A percentile compares a stretch with the other conserved stretches of the same genome.
Conservation (phyloP, 1,140 invertebrate species). For the Ooceraea biroi region DNA sequence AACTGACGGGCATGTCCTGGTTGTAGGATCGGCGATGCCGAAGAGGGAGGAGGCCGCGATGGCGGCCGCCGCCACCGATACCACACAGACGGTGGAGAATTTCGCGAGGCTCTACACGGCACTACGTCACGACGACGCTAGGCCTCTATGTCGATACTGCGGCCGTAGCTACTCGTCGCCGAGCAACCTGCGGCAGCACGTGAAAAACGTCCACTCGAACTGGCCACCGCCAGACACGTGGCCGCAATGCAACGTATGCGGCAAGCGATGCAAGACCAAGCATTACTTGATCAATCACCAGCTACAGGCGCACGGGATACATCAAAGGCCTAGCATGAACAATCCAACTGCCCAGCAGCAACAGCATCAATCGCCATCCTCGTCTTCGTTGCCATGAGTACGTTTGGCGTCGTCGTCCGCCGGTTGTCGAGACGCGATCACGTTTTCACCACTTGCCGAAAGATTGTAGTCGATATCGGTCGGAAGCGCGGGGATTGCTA, state of each 20-base stretch:
- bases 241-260: conserved; percentile 90
- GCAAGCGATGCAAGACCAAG: conserved; percentile 92
- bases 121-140: conserved; percentile 81
- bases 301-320: conserved; percentile 90
- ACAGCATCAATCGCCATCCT: conserved; percentile 73
- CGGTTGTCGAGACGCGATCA: conserved; percentile 35
- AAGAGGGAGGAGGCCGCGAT: conserved; percentile 83
- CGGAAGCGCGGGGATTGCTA: conserved; percentile 13
- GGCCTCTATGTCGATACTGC: conserved; percentile 90
- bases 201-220: conserved; percentile 91
- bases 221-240: conserved; percentile 90
- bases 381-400: conserved; percentile 78
- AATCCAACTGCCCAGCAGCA: conserved; percentile 76
- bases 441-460: conserved; percentile 12
- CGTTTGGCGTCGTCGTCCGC: conserved; percentile 43
- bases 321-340: conserved; percentile 86
- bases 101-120: conserved; percentile 84
- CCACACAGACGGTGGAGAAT: conserved; percentile 82
- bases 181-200: conserved; percentile 90
- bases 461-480: conserved; percentile 51
- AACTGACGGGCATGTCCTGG: conserved; percentile 85
- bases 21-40: conserved; percentile 86
- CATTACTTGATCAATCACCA: conserved; percentile 92
- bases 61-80: conserved; percentile 76
- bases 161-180: conserved; percentile 90